Evolutionary conservation across 2,888 invertebrate genomes (phyloP), one percentile per base, ranked within the genome.

Genomic region (Coecobrya sp.): DNA sequence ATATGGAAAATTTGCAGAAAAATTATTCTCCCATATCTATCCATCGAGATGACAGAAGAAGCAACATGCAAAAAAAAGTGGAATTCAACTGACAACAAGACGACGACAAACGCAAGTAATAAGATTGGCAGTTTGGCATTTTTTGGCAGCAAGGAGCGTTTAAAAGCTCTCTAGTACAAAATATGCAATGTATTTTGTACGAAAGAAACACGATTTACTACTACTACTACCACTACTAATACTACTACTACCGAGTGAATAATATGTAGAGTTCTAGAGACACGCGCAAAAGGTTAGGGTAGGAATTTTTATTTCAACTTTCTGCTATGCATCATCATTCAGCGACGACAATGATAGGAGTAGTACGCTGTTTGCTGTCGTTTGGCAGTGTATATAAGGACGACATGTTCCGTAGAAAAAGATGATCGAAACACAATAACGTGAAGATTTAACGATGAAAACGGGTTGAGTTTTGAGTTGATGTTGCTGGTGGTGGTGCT

Each of bases 241-340:
- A 36, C 73, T 45, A 25, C 27, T n/a, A 30, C 65, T 45, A 42
- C 45, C n/a, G 30, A 2, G 22, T 19, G 84, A 84, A 81, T 73
- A 82, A 85, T 42, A 89, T 68, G 82, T 85, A 62, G 90, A 76
- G 90, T 73, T 90, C 16, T 73, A 52, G 73, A 85, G 90, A 90
- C 90, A 90, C 90, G 90, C 90, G 90, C 90, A 90, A 90, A 76
- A 90, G 76, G 90, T 90, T 90, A 90, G 85, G 85, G 22, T 76
- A 85, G 90, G 90, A 90, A 90, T 90, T 90, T 90, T 90, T 90
- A 90, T 90, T 84, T 89, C 25, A 59, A 8, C 55, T 87, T 87
- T 52, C 25, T 87, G 1, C 76, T 45, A 27, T 81, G 30, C 30
- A 27, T 52, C 52, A 81, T 55, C 16, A 22, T 49, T 59, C 22